phyloP scores from a whole-genome alignment of 2,797 vertebrate species.

The Astyanax mexicanus region DNA sequence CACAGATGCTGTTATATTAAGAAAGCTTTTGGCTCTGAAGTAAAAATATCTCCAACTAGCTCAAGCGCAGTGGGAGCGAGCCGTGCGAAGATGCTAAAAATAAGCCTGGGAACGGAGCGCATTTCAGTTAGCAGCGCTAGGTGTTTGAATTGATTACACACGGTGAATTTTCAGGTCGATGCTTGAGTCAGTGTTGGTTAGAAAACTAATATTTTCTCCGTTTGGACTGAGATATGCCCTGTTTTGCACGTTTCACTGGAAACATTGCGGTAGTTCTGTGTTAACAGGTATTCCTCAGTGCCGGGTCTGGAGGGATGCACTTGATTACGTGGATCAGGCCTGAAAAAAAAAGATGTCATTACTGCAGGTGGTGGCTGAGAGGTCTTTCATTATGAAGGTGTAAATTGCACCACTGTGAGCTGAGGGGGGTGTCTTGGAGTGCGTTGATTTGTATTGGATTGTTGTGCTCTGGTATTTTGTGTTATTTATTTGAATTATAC shows the following conservation, averaged over 20 bases:
- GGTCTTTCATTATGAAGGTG: neutral
- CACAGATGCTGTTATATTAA: neutral
- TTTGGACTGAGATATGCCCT: neutral
- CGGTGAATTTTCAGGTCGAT: neutral
- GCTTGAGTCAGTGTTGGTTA: neutral
- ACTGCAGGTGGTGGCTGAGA: neutral
- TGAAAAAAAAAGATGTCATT: neutral
- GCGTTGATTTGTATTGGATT: neutral
- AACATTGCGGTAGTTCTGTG: neutral
- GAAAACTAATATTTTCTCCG: neutral
- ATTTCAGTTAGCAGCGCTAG: neutral
- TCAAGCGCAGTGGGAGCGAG: neutral
- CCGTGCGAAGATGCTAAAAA: slow-evolving; percentile 14
- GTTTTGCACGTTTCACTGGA: neutral
- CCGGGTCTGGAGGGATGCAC: neutral
- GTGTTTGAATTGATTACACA: slow-evolving; percentile 2
- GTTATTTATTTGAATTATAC: too few species aligned
- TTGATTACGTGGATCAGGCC: neutral
- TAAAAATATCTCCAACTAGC: slow-evolving; percentile 11
- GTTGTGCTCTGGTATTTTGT: neutral
- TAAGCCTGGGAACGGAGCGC: neutral
- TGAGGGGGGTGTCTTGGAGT: neutral
- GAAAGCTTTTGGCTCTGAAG: slow-evolving; percentile 7
- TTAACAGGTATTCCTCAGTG: neutral
- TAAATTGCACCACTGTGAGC: neutral